Evolutionary conservation across 37 sponge, comb jelly and placozoan genomes (phyloP).

Genomic region (Mnemiopsis leidyi): DNA sequence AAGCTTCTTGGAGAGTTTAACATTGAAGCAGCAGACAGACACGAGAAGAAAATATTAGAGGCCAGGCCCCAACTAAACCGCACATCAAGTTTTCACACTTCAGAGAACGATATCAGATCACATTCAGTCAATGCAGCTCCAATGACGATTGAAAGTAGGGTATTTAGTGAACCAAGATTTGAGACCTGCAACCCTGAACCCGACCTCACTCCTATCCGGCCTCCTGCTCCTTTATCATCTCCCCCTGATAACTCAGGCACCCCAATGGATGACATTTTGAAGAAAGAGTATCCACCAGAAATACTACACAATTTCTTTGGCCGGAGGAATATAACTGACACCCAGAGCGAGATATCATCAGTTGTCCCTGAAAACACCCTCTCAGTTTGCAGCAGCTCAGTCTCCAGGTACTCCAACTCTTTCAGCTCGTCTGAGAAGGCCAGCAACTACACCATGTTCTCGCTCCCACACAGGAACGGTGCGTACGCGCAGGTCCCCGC

Average conservation of each 20-base stretch:
- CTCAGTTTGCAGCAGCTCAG: constrained; percentile 58
- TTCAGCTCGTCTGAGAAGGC: constrained; percentile 61
- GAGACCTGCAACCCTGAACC: neutral
- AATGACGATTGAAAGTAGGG: constrained; percentile 12
- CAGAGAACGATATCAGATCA: constrained; percentile 2
- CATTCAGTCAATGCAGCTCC: neutral
- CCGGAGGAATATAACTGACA: constrained; percentile 8
- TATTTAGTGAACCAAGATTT: constrained; percentile 47
- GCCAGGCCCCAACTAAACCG: neutral
- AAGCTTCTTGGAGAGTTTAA: constrained; percentile 42
- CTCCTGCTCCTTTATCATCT: neutral
- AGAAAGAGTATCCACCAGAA: constrained; percentile 39
- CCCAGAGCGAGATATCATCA: constrained; percentile 37
- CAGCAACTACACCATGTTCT: constrained; percentile 64
- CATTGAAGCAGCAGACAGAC: constrained; percentile 41
- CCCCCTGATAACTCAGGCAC: neutral
- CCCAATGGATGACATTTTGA: neutral
- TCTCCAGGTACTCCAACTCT: constrained; percentile 38
- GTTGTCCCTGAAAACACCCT: neutral
- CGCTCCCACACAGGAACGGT: neutral
- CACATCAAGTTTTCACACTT: neutral
- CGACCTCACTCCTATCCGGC: neutral
- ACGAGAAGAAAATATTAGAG: neutral
- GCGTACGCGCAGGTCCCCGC: neutral
- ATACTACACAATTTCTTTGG: constrained; percentile 61